Evolutionary conservation across 1,140 invertebrate genomes (phyloP).

Genomic region (Lysiphlebus fabarum): DNA sequence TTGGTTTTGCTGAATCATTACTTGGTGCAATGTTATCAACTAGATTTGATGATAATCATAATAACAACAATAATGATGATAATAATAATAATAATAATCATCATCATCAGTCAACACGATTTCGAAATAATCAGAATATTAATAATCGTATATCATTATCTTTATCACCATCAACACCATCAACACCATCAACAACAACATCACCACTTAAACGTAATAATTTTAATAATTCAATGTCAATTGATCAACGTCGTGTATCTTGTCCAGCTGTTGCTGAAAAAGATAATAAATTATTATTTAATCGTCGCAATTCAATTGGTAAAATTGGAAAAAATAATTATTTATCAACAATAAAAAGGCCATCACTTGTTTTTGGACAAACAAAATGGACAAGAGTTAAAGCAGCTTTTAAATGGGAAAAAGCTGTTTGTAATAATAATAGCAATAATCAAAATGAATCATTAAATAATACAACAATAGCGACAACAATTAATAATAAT

Average conservation of each 20-base stretch:
- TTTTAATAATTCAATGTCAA: conserved; percentile 48
- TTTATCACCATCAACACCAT: too few relatives aligned
- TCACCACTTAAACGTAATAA: conserved; percentile 42
- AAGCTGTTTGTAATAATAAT: conserved; percentile 49
- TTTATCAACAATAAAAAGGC: conserved; percentile 14
- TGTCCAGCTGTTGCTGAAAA: conserved; percentile 12
- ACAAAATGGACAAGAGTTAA: conserved; percentile 77
- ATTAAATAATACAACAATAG: too few relatives aligned
- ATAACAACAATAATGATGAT: too few relatives aligned
- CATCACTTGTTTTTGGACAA: conserved; percentile 20
- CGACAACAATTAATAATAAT: too few relatives aligned
- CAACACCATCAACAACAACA: conserved; percentile 12
- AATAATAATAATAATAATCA: too few relatives aligned
- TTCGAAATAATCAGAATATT: too few relatives aligned
- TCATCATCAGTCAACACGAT: too few relatives aligned
- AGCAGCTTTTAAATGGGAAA: conserved; percentile 75
- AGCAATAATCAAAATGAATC: too few relatives aligned
- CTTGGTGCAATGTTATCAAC: conserved; percentile 34
- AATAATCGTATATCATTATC: too few relatives aligned
- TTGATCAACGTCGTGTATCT: conserved; percentile 28
- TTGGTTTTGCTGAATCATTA: conserved; percentile 38
- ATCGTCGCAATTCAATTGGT: not conserved
- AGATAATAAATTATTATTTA: not conserved
- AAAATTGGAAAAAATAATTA: not conserved
- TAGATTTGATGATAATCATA: conserved; percentile 23